These are phyloP conservation scores for Empis stercorea DNA, from an alignment of 2,888 invertebrate genomes.

Conservation along the genomic window DNA sequence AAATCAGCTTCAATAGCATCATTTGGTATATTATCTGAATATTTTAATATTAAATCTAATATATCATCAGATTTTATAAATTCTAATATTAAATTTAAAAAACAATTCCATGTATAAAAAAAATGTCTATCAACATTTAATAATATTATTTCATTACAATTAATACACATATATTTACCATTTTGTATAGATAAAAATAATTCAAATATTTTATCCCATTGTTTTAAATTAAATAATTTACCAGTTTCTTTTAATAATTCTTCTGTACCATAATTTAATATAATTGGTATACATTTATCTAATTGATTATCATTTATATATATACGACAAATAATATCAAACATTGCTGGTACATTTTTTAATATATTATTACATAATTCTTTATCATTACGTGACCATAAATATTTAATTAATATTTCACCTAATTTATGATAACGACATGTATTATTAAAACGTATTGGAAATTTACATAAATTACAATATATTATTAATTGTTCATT, in stretches of 20 bases:
- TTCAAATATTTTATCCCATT: slow-evolving; percentile 33
- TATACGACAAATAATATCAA: slow-evolving; percentile 32
- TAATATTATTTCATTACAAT: slow-evolving; percentile 28
- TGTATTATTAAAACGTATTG: slow-evolving; percentile 29
- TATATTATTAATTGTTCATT: slow-evolving; percentile 21
- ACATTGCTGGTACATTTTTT: slow-evolving; percentile 29
- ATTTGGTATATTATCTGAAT: slow-evolving; percentile 32
- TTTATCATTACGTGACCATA: slow-evolving; percentile 35
- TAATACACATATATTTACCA: slow-evolving; percentile 29
- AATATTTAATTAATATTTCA: slow-evolving; percentile 29
- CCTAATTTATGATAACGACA: slow-evolving; percentile 33
- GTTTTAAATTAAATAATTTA: slow-evolving; percentile 21
- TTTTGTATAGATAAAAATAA: slow-evolving; percentile 32
- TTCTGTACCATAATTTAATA: slow-evolving; percentile 30
- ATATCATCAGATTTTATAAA: slow-evolving; percentile 28
- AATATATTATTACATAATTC: slow-evolving; percentile 32
- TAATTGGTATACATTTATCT: slow-evolving; percentile 31
- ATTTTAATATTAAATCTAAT: slow-evolving; percentile 30
- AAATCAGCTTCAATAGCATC: slow-evolving; percentile 34
- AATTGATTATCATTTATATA: slow-evolving; percentile 31
- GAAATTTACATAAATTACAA: slow-evolving; percentile 32
- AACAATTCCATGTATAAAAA: slow-evolving; percentile 36
- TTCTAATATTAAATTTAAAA: slow-evolving; percentile 29
- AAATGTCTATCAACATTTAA: slow-evolving; percentile 29
- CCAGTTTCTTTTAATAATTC: slow-evolving; percentile 30